Percentiles rank a stretch among this genome's conserved stretches.
phyloP scores from a whole-genome alignment of 2,113 vertebrate genomes.

The Diphyllodes magnificus region DNA sequence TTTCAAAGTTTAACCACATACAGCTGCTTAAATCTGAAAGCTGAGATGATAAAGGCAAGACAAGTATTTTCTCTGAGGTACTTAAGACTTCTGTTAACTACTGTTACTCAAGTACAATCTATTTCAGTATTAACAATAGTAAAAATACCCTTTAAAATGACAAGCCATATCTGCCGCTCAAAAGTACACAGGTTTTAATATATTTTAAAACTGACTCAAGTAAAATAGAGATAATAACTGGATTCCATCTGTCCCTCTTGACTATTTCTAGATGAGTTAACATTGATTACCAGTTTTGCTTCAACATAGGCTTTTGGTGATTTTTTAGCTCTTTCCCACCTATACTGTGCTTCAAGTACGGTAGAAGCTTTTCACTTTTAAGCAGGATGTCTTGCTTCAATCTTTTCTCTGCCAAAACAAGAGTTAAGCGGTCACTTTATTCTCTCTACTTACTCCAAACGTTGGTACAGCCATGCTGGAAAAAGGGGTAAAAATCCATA shows the following conservation, averaged over 20 bases:
- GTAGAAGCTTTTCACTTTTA: background rate
- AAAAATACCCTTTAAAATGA: conserved; percentile 63
- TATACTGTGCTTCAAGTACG: background rate
- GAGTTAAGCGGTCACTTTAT: background rate
- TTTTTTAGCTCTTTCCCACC: background rate
- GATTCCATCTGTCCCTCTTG: conserved; percentile 13
- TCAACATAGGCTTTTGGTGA: background rate
- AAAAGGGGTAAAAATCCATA: background rate
- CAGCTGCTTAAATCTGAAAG: conserved; percentile 27
- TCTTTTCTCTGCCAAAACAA: background rate
- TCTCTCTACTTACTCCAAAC: background rate
- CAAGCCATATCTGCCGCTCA: conserved; percentile 57
- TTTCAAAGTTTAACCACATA: background rate
- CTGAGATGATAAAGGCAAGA: conserved; percentile 27
- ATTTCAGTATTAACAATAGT: conserved; percentile 47
- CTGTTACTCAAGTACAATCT: conserved; percentile 14
- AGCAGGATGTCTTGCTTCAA: background rate
- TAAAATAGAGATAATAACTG: background rate
- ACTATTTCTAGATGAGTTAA: background rate
- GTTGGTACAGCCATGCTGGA: background rate
- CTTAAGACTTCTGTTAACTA: conserved; percentile 24
- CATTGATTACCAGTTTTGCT: background rate
- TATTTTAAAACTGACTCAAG: background rate
- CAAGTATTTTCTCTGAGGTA: background rate
- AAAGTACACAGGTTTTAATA: background rate